Base-by-base conservation (phyloP, 1,140 invertebrate genomes). In the Drosophila bipectinata region DNA sequence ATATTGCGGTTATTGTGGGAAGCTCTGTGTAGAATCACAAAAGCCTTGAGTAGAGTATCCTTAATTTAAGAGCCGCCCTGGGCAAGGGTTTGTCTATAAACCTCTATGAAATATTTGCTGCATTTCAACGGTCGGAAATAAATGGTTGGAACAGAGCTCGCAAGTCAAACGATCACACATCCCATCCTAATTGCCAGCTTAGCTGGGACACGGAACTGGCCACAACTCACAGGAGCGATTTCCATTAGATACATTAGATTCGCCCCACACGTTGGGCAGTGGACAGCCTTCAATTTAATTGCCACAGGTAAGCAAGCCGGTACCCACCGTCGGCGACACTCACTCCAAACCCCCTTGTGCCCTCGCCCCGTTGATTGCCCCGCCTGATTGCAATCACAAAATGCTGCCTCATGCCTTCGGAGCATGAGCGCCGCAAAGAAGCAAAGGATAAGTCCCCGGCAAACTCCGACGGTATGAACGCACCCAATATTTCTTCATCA, bases 401-500 rank as follows among this genome's bases (percentile, higher is more conserved):
- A 61, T 64, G 81, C 81, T 84, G 81, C 73, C 77, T 85, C 81
- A 84, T 75, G 77, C 54, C 63, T 48, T 34, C 63, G 54, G 26
- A 55, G 57, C 57, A 60, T 18, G 18, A 18, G 47, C 67, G 62
- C 48, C 51, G 41, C 21, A 21, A 21, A 21, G 21, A 7, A 28
- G 26, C 41, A 15, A 39, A 28, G 56, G 56, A 72, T 69, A 77
- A 72, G 56, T 58, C 58, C 53, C 30, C n/a, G 45, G 14, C 24
- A 26, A 15, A 45, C 47, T 54, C 32, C 26, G 44, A 57, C 53
- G 57, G 66, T 62, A 12, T 15, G 57, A 80, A 71, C 58, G 57
- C 57, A 76, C 62, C 88, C 83, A 88, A 88, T 87, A 87, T 82
- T 88, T 87, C 82, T 87, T 87, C 83, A 87, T 87, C 83, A 88